Evolutionary conservation across 2,797 vertebrate species (phyloP).

Genomic region (Pangasius djambal): DNA sequence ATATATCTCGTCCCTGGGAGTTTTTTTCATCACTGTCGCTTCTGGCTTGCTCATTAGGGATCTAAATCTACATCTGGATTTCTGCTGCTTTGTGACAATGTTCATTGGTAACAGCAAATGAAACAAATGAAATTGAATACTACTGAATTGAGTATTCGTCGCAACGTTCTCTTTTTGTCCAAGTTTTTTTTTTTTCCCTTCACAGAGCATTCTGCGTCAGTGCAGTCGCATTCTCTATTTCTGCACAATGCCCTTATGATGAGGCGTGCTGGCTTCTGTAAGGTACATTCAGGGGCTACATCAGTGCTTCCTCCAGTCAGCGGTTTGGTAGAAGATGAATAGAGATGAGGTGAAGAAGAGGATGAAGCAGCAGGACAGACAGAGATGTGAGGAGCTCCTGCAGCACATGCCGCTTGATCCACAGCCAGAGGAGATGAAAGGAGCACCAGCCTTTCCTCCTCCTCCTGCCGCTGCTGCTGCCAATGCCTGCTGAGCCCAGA

Average conservation of each 20-base stretch:
- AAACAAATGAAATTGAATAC: neutral
- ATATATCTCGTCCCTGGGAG: neutral
- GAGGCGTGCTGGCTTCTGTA: constrained; percentile 1
- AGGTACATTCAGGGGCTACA: constrained; percentile 41
- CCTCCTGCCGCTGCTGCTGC: constrained; percentile 51
- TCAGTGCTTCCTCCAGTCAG: constrained; percentile 44
- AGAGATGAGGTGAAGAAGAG: constrained; percentile 42
- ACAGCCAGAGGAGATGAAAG: constrained; percentile 65
- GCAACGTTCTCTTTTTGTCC: neutral
- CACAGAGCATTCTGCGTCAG: neutral
- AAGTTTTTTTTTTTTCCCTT: neutral
- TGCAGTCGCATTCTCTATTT: neutral
- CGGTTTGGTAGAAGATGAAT: constrained; percentile 52
- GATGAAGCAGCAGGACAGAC: constrained; percentile 30
- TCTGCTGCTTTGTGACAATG: neutral
- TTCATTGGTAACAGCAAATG: neutral
- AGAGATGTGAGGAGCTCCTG: constrained; percentile 43
- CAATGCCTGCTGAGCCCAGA: constrained; percentile 49
- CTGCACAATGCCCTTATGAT: constrained; percentile 26
- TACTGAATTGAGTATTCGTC: neutral
- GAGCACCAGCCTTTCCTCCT: constrained; percentile 46
- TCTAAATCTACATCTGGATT: neutral
- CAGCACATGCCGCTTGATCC: constrained; percentile 57
- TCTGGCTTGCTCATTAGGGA: neutral
- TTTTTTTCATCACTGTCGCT: neutral